Base-by-base conservation (phyloP, 2,888 invertebrate genomes). In the Busseola fusca region DNA sequence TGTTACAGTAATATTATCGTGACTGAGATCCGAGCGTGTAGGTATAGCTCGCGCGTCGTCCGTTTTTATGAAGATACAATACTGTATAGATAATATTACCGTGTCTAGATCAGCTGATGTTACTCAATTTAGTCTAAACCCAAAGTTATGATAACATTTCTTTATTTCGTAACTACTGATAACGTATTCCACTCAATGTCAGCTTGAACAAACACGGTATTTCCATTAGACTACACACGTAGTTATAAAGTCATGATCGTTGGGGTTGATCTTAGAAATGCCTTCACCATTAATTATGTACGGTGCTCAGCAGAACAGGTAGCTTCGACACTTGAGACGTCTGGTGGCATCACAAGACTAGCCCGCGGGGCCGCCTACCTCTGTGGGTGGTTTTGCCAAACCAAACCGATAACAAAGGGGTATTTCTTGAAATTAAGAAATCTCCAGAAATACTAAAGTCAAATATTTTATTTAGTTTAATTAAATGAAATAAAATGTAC, bases 251-350 rank as follows among this genome's bases (percentile, higher is more conserved):
- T 57, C 14, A 30, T 34, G 54, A 54, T 50, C 59, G 80, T 69
- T 63, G 62, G 78, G 69, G 82, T 79, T 75, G 74, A 72, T 76
- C 72, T 76, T 52, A 66, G 70, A 58, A 80, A 74, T 74, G 60
- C 59, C 80, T 77, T 77, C 71, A 86, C 88, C 87, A 89, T 91
- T 92, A 92, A 92, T 93, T 92, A 91, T 89, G 66, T 81, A 89
- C 75, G 74, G 88, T 87, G 86, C 81, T 86, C 84, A 87, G 78
- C 82, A 78, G 67, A 89, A 90, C 89, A 91, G 91, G 92, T 91
- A 91, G 90, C 89, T 85, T 78, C 83, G 90, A 89, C 89, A 93
- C 94, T 94, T 87, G 93, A 94, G 94, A 94, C 93, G 94, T 94
- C 93, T 93, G 92, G 91, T 88, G 88, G 85, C 84, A 83, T 59